These are phyloP conservation scores for Steinernema carpocapsae DNA, from an alignment of 2,888 invertebrate genomes.

Conservation along the genomic window DNA sequence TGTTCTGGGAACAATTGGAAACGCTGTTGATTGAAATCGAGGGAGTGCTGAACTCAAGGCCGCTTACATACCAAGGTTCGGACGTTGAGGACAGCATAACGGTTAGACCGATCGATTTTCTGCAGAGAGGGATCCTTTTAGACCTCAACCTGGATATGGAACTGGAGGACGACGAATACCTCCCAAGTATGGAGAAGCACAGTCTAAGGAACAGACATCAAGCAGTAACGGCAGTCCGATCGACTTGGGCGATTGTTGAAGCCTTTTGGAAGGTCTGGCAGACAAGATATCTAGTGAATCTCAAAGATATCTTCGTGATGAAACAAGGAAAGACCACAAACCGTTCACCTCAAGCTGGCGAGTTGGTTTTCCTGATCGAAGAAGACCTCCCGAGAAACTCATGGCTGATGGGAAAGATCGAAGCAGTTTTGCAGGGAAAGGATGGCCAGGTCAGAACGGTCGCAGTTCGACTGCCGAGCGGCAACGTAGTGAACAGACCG, in stretches of 20 bases:
- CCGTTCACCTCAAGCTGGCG: not conserved
- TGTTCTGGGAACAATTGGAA: not conserved
- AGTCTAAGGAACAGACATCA: not conserved
- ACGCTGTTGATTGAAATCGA: not conserved
- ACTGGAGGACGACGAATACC: not conserved
- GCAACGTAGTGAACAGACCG: not conserved
- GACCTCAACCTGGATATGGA: not conserved
- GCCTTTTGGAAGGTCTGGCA: not conserved
- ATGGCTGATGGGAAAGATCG: not conserved
- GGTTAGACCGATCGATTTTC: constrained; percentile 41
- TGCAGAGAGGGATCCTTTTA: constrained; percentile 8
- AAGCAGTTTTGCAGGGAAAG: not conserved
- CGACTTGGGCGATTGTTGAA: not conserved
- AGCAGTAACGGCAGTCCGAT: not conserved
- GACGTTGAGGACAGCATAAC: constrained; percentile 4
- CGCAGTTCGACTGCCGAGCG: no score
- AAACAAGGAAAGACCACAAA: not conserved
- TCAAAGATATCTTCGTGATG: not conserved
- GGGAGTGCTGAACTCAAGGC: constrained; percentile 37
- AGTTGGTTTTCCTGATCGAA: not conserved
- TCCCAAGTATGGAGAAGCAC: not conserved
- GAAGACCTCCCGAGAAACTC: not conserved
- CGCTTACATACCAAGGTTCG: constrained; percentile 37
- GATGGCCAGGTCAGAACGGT: not conserved
- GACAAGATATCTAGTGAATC: not conserved